phyloP scores from a whole-genome alignment of 2,888 invertebrate genomes.

The Ornithoptera priamus region DNA sequence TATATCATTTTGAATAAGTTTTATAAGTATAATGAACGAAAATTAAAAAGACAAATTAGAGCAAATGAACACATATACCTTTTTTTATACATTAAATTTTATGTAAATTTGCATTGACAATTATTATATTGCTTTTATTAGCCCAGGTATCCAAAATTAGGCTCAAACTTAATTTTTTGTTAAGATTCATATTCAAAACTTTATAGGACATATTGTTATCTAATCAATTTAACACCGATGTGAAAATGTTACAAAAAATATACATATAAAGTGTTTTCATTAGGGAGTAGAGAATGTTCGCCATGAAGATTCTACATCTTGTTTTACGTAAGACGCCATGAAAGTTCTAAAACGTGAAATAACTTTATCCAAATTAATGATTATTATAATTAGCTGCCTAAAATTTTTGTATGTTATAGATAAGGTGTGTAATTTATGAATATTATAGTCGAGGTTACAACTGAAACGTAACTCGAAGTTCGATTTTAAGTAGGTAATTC shows the following conservation, averaged over 20 bases:
- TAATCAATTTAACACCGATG: neutral
- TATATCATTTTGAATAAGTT: constrained; percentile 26
- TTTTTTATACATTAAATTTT: neutral
- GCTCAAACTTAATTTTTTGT: neutral
- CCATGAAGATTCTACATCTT: neutral
- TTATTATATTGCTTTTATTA: too few relatives aligned
- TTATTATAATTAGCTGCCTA: constrained; percentile 26
- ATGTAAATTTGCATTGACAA: too few relatives aligned
- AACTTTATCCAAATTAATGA: constrained; percentile 17
- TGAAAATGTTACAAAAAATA: neutral
- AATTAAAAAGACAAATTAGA: neutral
- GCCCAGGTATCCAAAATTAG: neutral
- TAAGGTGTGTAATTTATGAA: constrained; percentile 37
- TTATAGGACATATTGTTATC: too few relatives aligned
- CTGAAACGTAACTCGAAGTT: constrained; percentile 34
- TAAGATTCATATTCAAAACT: neutral
- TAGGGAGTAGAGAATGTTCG: neutral
- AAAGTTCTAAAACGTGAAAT: constrained; percentile 10
- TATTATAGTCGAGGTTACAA: constrained; percentile 45
- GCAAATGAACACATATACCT: neutral
- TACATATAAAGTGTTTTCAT: neutral
- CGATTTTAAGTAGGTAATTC: constrained; percentile 48
- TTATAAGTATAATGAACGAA: neutral
- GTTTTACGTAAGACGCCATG: constrained; percentile 15
- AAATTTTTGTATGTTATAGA: constrained; percentile 26